Base-by-base conservation (phyloP, 2,888 invertebrate species). In the Heliconius erato region DNA sequence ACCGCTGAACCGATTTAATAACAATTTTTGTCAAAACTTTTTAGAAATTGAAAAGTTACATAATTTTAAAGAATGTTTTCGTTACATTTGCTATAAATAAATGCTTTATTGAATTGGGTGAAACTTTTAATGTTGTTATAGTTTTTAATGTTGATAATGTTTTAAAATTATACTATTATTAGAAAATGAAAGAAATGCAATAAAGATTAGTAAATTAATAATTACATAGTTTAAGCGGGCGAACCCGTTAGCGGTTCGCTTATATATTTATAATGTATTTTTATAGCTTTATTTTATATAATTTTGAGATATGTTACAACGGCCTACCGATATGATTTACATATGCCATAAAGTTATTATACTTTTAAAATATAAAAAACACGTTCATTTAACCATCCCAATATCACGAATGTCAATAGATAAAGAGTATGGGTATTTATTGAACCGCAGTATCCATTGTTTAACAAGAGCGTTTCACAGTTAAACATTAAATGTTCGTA, bases 341-440 rank as follows among this genome's bases (percentile, higher is more conserved):
- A 40, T 40, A 40, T 40, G 40, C 11, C 40, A 40, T 14, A 71
- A 71, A n/a, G 3, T 44, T 16, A 7, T 44, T 44, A 71, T 44
- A 44, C 71, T 26, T 14, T 44, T 71, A 44, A 71, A 71, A 7
- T 14, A n/a, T 9, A 40, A 11, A 40, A 71, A 12, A 23, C 19
- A 71, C n/a, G 40, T 40, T 12, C 2, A 26, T 71, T 71, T n/a
- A 16, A 71, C 71, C 14, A 71, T 44, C 0, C 71, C 44, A 44
- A 44, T 71, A n/a, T 71, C 44, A 35, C n/a, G 44, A 71, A n/a
- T 44, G 71, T 71, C 40, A 71, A 44, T 26, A 71, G 71, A 71
- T 71, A 71, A 44, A 44, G 44, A 71, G 44, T n/a, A 44, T n/a
- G 40, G 14, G 71, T 71, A 71, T 71, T 44, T 71, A 71, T 71